Evolutionary conservation across 2,113 vertebrate genomes (phyloP).

Genomic region (Lepus timidus): DNA sequence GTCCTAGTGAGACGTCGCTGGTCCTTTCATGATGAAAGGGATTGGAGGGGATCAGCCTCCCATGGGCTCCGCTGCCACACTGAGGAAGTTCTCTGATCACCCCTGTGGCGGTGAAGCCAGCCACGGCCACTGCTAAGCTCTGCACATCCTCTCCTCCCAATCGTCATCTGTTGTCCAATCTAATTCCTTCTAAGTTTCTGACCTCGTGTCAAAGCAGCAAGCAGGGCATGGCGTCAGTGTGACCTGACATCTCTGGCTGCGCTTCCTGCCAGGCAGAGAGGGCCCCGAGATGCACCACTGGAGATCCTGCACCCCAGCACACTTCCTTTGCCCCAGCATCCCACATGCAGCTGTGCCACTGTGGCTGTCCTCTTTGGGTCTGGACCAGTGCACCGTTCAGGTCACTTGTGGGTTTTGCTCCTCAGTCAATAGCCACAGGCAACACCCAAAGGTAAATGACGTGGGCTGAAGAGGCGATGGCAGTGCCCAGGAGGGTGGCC

Average conservation of each 20-base stretch:
- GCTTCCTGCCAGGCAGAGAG: not conserved
- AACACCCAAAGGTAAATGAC: too few relatives aligned
- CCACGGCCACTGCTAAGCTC: too few relatives aligned
- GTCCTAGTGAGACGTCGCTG: not conserved
- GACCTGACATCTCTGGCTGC: not conserved
- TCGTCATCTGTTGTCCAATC: not conserved
- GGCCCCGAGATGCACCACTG: not conserved
- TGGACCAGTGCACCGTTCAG: not conserved
- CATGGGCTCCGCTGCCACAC: not conserved
- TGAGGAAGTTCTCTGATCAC: too few relatives aligned
- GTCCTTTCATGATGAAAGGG: not conserved
- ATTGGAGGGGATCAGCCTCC: not conserved
- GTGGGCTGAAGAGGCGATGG: not conserved
- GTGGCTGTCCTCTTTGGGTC: rapidly evolving
- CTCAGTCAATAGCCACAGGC: not conserved
- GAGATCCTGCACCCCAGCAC: not conserved
- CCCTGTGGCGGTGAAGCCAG: too few relatives aligned
- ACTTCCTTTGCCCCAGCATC: not conserved
- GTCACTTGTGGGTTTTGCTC: not conserved
- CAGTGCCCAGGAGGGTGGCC: not conserved
- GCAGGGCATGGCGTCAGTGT: not conserved
- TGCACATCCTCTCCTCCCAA: not conserved
- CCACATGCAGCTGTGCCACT: not conserved
- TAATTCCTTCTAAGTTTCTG: not conserved
- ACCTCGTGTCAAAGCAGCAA: not conserved